Conservation (phyloP, 2,797 vertebrate species). For the Nyctibius grandis region DNA sequence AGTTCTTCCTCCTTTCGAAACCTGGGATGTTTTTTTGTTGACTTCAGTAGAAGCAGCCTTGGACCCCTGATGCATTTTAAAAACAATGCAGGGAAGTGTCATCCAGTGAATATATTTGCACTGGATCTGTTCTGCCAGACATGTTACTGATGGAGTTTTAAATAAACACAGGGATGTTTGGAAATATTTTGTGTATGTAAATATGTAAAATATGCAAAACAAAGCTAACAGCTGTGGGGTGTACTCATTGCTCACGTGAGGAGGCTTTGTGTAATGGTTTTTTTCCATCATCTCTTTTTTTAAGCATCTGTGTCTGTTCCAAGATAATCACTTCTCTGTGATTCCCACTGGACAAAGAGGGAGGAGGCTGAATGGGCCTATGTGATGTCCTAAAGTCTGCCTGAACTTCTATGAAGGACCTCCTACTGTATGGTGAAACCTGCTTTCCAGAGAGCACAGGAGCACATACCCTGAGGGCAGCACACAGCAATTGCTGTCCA, state of each 20-base stretch:
- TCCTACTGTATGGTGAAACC: background rate
- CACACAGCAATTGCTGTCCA: background rate
- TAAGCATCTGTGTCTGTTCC: background rate
- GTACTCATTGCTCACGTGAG: conserved; percentile 50
- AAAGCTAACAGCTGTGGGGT: conserved; percentile 72
- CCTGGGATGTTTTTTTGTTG: background rate
- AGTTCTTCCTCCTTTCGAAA: background rate
- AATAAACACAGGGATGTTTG: conserved; percentile 72
- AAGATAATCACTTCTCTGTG: conserved; percentile 31
- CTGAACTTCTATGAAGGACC: background rate
- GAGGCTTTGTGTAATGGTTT: conserved; percentile 52
- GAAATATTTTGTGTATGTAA: conserved; percentile 75
- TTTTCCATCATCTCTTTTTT: conserved; percentile 30
- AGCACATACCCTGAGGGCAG: background rate
- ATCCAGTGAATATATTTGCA: conserved; percentile 54
- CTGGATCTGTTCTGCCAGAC: conserved; percentile 63
- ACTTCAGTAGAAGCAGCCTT: background rate
- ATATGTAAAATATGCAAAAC: conserved; percentile 76
- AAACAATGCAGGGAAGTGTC: conserved; percentile 33
- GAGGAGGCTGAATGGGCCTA: conserved; percentile 1
- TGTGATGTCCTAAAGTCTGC: background rate
- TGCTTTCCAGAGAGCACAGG: background rate
- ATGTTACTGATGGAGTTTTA: conserved; percentile 66
- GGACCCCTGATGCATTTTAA: conserved; percentile 5
- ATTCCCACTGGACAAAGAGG: conserved; percentile 54